phyloP scores from a whole-genome alignment of 1,140 invertebrate species.

The Aphaenogaster rudis region DNA sequence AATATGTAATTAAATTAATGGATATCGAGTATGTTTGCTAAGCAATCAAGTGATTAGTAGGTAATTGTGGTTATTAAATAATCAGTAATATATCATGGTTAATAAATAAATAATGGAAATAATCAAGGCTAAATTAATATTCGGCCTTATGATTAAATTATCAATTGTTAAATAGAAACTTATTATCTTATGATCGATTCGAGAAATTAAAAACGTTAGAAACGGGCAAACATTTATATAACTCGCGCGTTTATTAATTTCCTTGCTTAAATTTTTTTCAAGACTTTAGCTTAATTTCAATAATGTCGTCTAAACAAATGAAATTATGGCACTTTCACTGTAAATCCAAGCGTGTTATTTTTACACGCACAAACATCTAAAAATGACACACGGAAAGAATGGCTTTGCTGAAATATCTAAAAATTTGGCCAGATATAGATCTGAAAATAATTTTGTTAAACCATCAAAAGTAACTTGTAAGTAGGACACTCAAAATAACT shows the following conservation, averaged over 20 bases:
- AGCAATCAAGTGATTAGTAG: constrained; percentile 39
- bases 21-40: constrained; percentile 28
- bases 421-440: too few species aligned
- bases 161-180: constrained; percentile 28
- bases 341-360: too few species aligned
- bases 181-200: constrained; percentile 10
- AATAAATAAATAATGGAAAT: constrained; percentile 43
- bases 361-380: too few species aligned
- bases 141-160: constrained; percentile 27
- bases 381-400: too few species aligned
- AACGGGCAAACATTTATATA: background rate
- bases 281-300: background rate
- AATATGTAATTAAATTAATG: constrained; percentile 39
- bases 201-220: constrained; percentile 13
- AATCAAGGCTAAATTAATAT: constrained; percentile 40
- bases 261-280: background rate
- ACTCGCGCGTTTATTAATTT: constrained; percentile 8
- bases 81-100: constrained; percentile 19
- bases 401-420: too few species aligned
- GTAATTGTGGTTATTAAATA: constrained; percentile 43
- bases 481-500: too few species aligned
- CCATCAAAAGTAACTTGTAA: too few species aligned
- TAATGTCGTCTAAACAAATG: background rate
- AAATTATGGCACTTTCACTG: background rate
- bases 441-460: too few species aligned